phyloP scores from a whole-genome alignment of 1,140 invertebrate genomes.

The Drosophila orena region DNA sequence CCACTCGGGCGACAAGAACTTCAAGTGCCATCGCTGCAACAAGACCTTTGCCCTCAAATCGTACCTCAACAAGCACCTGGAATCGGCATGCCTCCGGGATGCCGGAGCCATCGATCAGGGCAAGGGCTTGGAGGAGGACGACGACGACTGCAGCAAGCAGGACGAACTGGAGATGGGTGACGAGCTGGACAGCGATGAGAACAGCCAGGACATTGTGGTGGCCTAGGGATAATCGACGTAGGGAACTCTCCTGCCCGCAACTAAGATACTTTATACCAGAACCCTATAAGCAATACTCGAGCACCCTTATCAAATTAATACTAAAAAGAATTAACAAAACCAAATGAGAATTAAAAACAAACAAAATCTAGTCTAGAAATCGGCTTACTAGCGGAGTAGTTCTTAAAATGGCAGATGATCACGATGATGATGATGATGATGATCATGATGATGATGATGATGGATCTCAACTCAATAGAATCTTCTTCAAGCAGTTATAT shows the following conservation, averaged over 20 bases:
- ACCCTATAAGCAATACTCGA: slow-evolving; percentile 79
- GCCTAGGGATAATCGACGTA: slow-evolving; percentile 52
- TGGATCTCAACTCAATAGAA: slow-evolving; percentile 73
- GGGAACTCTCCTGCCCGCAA: slow-evolving; percentile 22
- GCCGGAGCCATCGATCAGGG: slow-evolving; percentile 46
- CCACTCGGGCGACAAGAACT: slow-evolving; percentile 95
- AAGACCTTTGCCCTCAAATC: slow-evolving; percentile 98
- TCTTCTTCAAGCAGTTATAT: slow-evolving; percentile 63
- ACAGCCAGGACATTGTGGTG: slow-evolving; percentile 84
- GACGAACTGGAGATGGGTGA: slow-evolving; percentile 56
- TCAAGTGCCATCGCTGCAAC: slow-evolving; percentile 94
- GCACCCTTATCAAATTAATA: slow-evolving; percentile 74
- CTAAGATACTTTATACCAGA: slow-evolving; percentile 66
- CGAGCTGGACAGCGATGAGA: slow-evolving; percentile 78
- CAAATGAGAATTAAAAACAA: slow-evolving; percentile 17
- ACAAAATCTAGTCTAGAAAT: slow-evolving; percentile 57
- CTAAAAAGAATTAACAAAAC: slow-evolving; percentile 20
- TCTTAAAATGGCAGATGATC: slow-evolving; percentile 14
- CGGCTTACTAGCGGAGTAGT: slow-evolving; percentile 70
- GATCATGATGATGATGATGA: slow-evolving; percentile 20
- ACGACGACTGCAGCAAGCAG: slow-evolving; percentile 47
- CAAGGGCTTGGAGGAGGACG: slow-evolving; percentile 45
- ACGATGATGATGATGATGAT: slow-evolving; percentile 1
- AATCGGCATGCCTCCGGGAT: slow-evolving; percentile 91
- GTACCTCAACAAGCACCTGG: slow-evolving; percentile 98